phyloP scores from a whole-genome alignment of 2,888 invertebrate genomes.

The Trichopria drosophilae region DNA sequence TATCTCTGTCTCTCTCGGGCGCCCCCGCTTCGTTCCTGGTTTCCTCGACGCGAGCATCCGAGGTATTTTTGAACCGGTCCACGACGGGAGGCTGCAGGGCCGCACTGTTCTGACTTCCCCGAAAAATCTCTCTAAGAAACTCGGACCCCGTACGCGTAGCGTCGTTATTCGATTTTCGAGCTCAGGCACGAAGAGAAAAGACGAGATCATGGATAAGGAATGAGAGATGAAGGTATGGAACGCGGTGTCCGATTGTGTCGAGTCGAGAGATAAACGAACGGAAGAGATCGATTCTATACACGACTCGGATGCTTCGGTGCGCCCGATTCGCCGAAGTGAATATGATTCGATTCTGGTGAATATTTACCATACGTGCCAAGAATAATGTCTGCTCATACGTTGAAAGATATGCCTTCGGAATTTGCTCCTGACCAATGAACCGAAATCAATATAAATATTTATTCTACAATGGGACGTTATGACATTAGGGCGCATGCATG shows the following conservation, averaged over 20 bases:
- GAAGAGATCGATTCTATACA: conserved; percentile 32
- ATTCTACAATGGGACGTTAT: no score
- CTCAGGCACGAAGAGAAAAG: not conserved
- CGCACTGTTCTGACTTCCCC: conserved; percentile 44
- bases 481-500: no score
- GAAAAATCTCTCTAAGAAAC: conserved; percentile 35
- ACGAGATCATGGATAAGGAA: conserved; percentile 29
- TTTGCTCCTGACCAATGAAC: no score
- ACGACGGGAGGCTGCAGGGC: conserved; percentile 52
- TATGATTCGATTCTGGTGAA: no score
- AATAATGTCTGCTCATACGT: no score
- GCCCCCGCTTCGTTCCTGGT: conserved; percentile 34
- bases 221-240: conserved; percentile 33
- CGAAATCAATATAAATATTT: no score
- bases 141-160: no score
- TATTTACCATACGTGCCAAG: no score
- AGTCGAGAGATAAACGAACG: conserved; percentile 14
- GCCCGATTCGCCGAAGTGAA: no score
- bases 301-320: no score
- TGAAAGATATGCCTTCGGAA: no score
- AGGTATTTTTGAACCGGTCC: conserved; percentile 59
- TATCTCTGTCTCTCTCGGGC: conserved; percentile 27
- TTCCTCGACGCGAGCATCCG: conserved; percentile 49
- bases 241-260: conserved; percentile 30
- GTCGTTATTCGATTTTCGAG: no score